Conservation (phyloP, 2,113 vertebrate species). For the Callipepla squamata region DNA sequence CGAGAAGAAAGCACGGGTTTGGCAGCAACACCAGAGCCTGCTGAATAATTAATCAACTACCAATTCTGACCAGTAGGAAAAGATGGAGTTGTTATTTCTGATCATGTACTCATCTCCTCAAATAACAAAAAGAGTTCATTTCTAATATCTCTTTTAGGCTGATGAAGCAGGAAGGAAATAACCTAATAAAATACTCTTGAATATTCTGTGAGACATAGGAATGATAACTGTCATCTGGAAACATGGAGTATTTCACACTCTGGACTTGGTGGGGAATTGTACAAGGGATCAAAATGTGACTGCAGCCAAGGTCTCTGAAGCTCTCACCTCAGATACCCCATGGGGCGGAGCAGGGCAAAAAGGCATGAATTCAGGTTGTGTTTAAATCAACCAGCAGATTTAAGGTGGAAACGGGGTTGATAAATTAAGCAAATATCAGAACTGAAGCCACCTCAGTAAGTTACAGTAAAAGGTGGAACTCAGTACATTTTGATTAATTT, state of each 20-base stretch:
- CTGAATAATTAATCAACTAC: constrained; percentile 60
- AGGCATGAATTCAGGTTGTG: background rate
- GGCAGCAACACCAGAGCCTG: constrained; percentile 50
- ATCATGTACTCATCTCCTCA: background rate
- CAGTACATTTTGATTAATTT: background rate
- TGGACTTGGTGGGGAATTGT: background rate
- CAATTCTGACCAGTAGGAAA: constrained; percentile 41
- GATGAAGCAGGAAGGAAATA: background rate
- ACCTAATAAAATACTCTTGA: background rate
- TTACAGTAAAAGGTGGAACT: background rate
- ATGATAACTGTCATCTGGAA: background rate
- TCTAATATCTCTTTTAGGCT: background rate
- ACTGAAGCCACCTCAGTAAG: background rate
- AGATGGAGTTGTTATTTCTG: background rate
- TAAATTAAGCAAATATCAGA: background rate
- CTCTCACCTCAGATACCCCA: background rate
- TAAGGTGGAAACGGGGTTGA: background rate
- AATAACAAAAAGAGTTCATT: background rate
- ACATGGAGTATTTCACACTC: background rate
- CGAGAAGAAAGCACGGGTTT: constrained; percentile 45
- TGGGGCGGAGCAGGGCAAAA: background rate
- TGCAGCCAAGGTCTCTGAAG: background rate
- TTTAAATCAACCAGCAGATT: background rate
- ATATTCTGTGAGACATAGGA: background rate
- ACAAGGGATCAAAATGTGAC: background rate